Conservation (phyloP, 2,888 invertebrate genomes). For the Cancer borealis region DNA sequence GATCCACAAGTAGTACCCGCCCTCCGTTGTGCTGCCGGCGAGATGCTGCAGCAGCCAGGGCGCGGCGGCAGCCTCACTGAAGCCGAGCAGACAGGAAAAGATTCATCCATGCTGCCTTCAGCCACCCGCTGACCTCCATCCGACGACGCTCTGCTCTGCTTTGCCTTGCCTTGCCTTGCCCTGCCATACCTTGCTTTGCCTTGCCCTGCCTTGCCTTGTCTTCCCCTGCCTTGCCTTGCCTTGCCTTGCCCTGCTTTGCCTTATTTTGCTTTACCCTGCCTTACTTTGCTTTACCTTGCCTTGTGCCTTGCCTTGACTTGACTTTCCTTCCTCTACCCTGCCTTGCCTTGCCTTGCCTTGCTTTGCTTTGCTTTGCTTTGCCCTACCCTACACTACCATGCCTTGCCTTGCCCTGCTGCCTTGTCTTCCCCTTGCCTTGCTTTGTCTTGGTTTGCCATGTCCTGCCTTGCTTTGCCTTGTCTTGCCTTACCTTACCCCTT, state of each 20-base stretch:
- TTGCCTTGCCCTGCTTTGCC: background rate
- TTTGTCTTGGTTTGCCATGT: no score
- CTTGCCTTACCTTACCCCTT: no score
- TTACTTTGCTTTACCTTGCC: background rate
- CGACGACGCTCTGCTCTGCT: background rate
- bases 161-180: background rate
- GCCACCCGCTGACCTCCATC: background rate
- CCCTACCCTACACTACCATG: no score
- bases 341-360: no score
- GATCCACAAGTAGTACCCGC: constrained; percentile 13
- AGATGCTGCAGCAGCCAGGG: constrained; percentile 33
- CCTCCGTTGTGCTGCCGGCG: constrained; percentile 10
- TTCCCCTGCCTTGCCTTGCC: background rate
- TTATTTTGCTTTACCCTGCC: background rate
- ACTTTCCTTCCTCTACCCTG: no score
- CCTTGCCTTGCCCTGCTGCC: no score
- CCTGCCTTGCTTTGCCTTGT: no score
- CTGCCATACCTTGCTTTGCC: background rate
- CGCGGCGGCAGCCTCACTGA: background rate
- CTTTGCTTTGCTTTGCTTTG: no score
- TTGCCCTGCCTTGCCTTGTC: background rate
- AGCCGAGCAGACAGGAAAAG: background rate
- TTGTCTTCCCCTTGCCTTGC: no score
- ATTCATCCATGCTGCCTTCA: background rate
- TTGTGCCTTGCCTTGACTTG: background rate